Percentiles rank a stretch among this genome's conserved stretches.
phyloP scores from a whole-genome alignment of 2,113 vertebrate species.

The Acanthochromis polyacanthus region DNA sequence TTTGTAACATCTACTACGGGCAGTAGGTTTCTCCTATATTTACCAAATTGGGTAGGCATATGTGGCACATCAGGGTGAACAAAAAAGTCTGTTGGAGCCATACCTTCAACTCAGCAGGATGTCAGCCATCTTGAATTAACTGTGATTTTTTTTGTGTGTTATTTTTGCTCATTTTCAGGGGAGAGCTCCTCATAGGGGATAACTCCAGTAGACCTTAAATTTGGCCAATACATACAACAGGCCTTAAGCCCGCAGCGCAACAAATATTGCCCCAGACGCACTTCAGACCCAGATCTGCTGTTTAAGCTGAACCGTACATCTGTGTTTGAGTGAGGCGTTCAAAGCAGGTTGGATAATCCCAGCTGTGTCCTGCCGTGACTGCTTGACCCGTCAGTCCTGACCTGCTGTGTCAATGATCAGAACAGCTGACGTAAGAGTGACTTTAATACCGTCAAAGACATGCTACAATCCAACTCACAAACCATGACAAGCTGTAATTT shows the following conservation, averaged over 20 bases:
- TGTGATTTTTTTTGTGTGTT: no score
- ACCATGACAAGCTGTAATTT: not conserved
- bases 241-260: not conserved
- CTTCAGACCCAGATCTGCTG: constrained; percentile 8
- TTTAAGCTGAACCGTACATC: constrained; percentile 20
- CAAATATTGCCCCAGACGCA: not conserved
- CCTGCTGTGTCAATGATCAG: constrained; percentile 17
- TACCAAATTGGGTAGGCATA: no score
- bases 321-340: constrained; percentile 25
- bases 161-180: no score
- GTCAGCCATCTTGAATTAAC: no score
- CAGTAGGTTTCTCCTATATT: no score
- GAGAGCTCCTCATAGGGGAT: no score
- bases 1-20: no score
- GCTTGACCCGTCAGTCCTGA: constrained; percentile 38
- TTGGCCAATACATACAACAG: no score
- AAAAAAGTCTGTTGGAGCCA: no score
- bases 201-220: no score
- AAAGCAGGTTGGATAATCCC: constrained; percentile 45
- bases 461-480: not conserved
- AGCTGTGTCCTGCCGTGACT: constrained; percentile 21
- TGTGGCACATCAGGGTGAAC: no score
- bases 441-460: not conserved
- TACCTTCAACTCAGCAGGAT: no score
- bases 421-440: constrained; percentile 24